Base-by-base conservation (phyloP, 2,797 vertebrate genomes). In the Hydrocynus forskahlii region DNA sequence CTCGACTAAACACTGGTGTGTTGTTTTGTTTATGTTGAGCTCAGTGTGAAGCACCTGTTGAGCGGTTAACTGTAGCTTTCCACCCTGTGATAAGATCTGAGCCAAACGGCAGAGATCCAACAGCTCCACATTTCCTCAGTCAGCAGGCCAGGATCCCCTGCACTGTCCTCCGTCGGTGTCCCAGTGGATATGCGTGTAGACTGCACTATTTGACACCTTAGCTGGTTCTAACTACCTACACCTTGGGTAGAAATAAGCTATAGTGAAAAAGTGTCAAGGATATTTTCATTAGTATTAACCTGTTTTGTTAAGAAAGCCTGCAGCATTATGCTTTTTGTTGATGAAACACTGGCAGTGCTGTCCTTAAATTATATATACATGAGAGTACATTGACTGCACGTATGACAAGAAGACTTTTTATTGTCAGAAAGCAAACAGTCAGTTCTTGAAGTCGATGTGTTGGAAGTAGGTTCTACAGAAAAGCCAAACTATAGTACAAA, bases 101-200 rank as follows among this genome's bases (percentile, higher is more conserved):
- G 76, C 85, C 76, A 81, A 81, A 68, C 81, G 81, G 82, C 52
- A 76, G 43, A 76, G 55, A 21, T 81, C 72, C 64, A 84, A 74
- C 59, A 43, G 38, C 48, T 79, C 13, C 84, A 80, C 74, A 80
- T 81, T 87, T 85, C 79, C 80, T 87, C 79, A 82, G 82, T 81
- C 83, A 82, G 72, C 38, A 82, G 68, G 83, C 84, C 84, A 86
- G 81, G 29, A 45, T 81, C 62, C 81, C 45, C 54, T 79, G 54
- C 29, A 38, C 75, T 78, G 38, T 77, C 40, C 40, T 43, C 74
- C 78, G 48, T 85, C 80, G 62, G 59, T 81, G 82, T 68, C 68
- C 71, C 14, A 77, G 57, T 40, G 0, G 40, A 40, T 21, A 29
- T 35, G 71, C 40, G 17, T 19, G 50, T 64, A 75, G 40, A 45